Evolutionary conservation across 2,888 invertebrate genomes (phyloP).

Genomic region (Zaprionus lineosus): DNA sequence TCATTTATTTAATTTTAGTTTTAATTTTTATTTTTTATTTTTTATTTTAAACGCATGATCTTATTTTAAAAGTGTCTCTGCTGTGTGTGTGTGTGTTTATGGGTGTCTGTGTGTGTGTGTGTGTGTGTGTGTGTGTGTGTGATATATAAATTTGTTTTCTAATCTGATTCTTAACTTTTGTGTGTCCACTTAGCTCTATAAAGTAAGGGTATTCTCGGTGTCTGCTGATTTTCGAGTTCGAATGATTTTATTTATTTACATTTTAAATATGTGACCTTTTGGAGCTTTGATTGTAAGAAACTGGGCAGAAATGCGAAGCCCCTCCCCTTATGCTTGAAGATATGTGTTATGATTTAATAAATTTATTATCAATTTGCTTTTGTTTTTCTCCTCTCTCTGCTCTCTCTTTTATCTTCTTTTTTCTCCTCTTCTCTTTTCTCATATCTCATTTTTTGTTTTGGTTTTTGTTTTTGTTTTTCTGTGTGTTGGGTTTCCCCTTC

Average conservation of each 20-base stretch:
- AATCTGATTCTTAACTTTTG: too few species aligned
- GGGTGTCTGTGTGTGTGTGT: conserved; percentile 15
- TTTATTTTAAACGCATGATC: conserved; percentile 37
- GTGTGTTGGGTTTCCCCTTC: too few species aligned
- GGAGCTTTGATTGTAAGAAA: conserved; percentile 42
- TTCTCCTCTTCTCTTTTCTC: neutral
- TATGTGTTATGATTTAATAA: conserved; percentile 71
- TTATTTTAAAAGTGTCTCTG: conserved; percentile 30
- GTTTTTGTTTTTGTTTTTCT: too few species aligned
- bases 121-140: conserved; percentile 19
- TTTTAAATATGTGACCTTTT: conserved; percentile 33
- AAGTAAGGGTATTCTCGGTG: conserved; percentile 68
- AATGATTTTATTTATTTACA: conserved; percentile 48
- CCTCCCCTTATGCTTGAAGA: conserved; percentile 49
- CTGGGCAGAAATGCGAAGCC: conserved; percentile 32
- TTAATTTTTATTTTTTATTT: neutral
- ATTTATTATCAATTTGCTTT: conserved; percentile 24
- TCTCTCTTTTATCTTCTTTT: conserved; percentile 32
- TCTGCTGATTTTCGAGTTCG: conserved; percentile 29
- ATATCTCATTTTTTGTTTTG: conserved; percentile 38
- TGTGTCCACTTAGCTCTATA: conserved; percentile 68
- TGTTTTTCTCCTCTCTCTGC: neutral
- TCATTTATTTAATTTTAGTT: conserved; percentile 17
- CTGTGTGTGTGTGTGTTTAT: conserved; percentile 12
- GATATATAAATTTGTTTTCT: too few species aligned